Base-by-base conservation (phyloP, 2,888 invertebrate species). In the Alloscopus bannaensis region DNA sequence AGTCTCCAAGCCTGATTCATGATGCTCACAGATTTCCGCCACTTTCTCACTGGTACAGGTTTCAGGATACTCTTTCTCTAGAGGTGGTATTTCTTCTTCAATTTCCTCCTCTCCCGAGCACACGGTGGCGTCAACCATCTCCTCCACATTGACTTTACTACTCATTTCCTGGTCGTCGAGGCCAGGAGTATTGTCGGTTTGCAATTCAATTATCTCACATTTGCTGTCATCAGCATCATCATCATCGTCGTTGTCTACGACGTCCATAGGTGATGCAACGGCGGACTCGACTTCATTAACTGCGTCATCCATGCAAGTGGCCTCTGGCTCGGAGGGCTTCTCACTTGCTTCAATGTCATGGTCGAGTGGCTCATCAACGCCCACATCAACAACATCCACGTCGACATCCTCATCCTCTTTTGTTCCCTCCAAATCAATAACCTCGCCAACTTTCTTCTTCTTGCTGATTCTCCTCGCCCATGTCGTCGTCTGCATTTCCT, bases 281-380 rank as follows among this genome's bases (percentile, higher is more conserved):
- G 52, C 20, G 52, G 64, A 22, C 62, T 8, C 16, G 36, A 16
- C 28, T 28, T 31, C 64, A 59, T 68, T 72, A 59, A 28, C 29
- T 4, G 11, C 42, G 8, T 76, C 72, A 47, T 18, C 57, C 64
- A 71, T 71, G 24, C 50, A 40, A 31, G 62, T 28, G 36, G 55
- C 50, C 47, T 78, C 71, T 26, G 36, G 26, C n/a, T 70, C 75
- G n/a, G 6, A n/a, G 28, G 28, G 2, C 45, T 28, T 3, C 55
- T 68, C 55, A 55, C 31, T 20, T 18, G 45, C 6, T 13, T 71
- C 57, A 26, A 31, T 47, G 22, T 60, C 64, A 18, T 73, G 59
- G 45, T 71, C 83, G 79, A 83, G 76, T 36, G 76, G 76, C 70
- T 83, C 83, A 77, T 83, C 81, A 47, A 72, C 76, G 42, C 79